Base-by-base conservation (phyloP, 2,888 invertebrate species). In the Strigamia crassipes region DNA sequence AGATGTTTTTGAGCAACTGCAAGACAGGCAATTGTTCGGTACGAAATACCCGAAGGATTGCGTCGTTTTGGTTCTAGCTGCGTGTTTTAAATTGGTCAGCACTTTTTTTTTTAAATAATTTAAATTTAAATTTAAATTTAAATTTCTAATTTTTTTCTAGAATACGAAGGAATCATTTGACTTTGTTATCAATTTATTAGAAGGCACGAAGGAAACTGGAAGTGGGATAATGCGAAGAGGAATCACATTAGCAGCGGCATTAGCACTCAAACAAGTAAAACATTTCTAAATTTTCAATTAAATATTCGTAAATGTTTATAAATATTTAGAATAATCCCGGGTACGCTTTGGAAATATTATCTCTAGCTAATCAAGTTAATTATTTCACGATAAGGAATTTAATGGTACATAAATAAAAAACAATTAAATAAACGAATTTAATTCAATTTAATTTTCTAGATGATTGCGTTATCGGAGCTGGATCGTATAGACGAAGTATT, bases 1-100 rank as follows among this genome's bases (percentile, higher is more conserved):
- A 82, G 89, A 91, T 61, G 89, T 91, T 4, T 93, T 92, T 87
- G 90, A 92, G n/a, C 87, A 87, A 0, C 89, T 94, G 1, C 90
- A 90, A 86, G 86, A 89, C 0, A 91, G 90, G 86, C 91, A 92
- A 86, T 86, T 92, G 1, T 91, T 91, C 83, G 92, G 92, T 86
- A 88, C 90, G 0, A 92, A 90, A 85, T 93, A 89, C 87, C 94
- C 94, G 0, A 91, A 91, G 86, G 92, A 93, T 87, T 89, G 91
- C 78, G 88, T 92, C 5, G 91, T 92, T n/a, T 86, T 94, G 46
- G 89, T 91, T 5, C 86, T 92, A 84, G 94, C 92, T 61, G 91
- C 93, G 27, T 94, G 93, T 86, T 94, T 93, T 85, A 94, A 94
- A 90, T 87, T 93, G 90, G 94, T 86, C n/a, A 85, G 84, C 31